These are phyloP conservation scores for Agraylea sexmaculata DNA, from an alignment of 1,140 invertebrate genomes.

Conservation along the genomic window DNA sequence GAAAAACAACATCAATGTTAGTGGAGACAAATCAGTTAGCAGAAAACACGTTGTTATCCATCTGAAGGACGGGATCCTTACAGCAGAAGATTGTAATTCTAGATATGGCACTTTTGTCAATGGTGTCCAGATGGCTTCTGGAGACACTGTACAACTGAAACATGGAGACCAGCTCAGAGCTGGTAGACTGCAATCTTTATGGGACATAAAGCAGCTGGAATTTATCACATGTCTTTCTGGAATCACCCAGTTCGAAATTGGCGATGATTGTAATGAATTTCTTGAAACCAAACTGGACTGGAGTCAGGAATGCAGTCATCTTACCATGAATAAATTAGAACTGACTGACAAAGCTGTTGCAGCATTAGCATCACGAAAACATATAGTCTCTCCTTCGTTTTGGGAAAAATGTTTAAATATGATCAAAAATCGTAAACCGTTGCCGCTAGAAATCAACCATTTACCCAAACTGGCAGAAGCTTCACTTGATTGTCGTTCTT, in stretches of 20 bases:
- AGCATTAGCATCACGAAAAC: slow-evolving; percentile 47
- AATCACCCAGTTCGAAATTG: slow-evolving; percentile 31
- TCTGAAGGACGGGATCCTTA: slow-evolving; percentile 24
- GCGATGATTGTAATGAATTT: slow-evolving; percentile 31
- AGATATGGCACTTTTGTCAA: slow-evolving; percentile 44
- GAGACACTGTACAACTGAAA: slow-evolving; percentile 27
- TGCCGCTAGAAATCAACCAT: slow-evolving; percentile 42
- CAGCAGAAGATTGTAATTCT: slow-evolving; percentile 37
- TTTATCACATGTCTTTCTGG: slow-evolving; percentile 37
- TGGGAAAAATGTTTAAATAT: slow-evolving; percentile 42
- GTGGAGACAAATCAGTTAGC: slow-evolving; percentile 42
- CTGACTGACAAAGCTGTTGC: slow-evolving; percentile 57
- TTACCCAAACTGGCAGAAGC: slow-evolving; percentile 42
- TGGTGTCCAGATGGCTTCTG: slow-evolving; percentile 22
- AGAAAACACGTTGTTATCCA: slow-evolving; percentile 39
- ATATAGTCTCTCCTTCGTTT: slow-evolving; percentile 50
- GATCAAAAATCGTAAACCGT: slow-evolving; percentile 27
- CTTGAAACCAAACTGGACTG: too few relatives aligned
- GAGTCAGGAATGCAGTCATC: slow-evolving; percentile 42
- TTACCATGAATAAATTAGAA: slow-evolving; percentile 53
- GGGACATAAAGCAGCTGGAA: slow-evolving; percentile 31
- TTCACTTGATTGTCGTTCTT: slow-evolving; percentile 39
- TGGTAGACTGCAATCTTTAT: slow-evolving; percentile 39
- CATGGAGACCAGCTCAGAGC: slow-evolving; percentile 39
- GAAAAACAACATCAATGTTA: too few relatives aligned